These are phyloP conservation scores for Eunapius fragilis DNA, from an alignment of 37 sponge, comb jelly and placozoan species.

Conservation along the genomic window DNA sequence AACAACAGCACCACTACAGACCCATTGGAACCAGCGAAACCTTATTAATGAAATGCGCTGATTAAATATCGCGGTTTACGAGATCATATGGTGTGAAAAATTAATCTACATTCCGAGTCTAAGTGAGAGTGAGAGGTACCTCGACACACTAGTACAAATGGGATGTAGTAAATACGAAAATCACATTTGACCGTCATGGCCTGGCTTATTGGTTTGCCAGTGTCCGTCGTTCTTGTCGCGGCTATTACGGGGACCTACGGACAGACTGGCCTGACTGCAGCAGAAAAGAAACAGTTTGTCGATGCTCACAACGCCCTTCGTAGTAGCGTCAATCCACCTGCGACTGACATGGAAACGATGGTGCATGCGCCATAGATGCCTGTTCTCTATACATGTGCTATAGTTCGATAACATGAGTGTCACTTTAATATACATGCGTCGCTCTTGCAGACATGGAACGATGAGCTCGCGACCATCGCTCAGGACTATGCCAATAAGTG, in stretches of 20 bases:
- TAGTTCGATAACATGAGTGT: no score
- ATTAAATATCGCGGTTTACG: no score
- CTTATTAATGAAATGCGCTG: no score
- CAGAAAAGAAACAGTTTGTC: constrained; percentile 19
- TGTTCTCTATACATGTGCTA: no score
- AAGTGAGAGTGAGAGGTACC: no score
- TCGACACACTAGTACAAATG: no score
- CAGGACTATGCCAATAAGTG: no score
- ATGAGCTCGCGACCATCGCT: constrained; percentile 41
- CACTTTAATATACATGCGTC: background rate
- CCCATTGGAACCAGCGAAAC: no score
- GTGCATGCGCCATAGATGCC: constrained; percentile 18
- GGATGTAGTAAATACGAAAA: no score
- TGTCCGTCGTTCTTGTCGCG: background rate
- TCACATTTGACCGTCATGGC: background rate
- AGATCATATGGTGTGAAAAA: no score
- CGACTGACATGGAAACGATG: constrained; percentile 61
- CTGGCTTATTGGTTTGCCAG: background rate
- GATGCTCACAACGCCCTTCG: constrained; percentile 45
- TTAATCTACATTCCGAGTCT: no score
- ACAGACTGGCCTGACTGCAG: background rate
- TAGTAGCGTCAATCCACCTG: constrained; percentile 49
- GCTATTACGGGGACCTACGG: background rate
- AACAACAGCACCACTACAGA: no score
- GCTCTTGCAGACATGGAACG: constrained; percentile 34